phyloP scores from a whole-genome alignment of 2,113 vertebrate genomes.

The Solea solea region DNA sequence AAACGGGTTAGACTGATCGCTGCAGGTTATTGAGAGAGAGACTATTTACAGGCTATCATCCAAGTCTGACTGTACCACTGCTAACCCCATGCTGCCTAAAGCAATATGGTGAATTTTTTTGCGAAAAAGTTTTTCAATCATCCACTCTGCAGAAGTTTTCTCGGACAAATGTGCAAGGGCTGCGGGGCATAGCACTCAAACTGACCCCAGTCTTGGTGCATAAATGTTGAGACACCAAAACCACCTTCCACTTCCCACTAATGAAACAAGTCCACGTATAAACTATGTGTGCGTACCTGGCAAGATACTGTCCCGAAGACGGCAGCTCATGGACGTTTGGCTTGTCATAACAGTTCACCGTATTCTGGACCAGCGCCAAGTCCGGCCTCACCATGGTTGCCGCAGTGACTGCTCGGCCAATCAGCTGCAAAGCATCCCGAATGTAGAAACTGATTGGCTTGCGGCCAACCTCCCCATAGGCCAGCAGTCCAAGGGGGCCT shows the following conservation, averaged over 20 bases:
- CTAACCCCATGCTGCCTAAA: conserved; percentile 1
- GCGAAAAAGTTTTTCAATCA: conserved; percentile 7
- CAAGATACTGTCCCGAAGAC: conserved; percentile 83
- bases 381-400: conserved; percentile 78
- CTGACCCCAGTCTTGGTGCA: neutral
- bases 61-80: neutral
- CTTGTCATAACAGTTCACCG: conserved; percentile 82
- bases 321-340: conserved; percentile 59
- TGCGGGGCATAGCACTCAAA: neutral
- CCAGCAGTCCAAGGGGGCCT: conserved; percentile 88
- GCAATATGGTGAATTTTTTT: conserved; percentile 5
- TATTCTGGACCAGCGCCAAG: conserved; percentile 78
- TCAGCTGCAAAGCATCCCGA: conserved; percentile 85
- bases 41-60: conserved; percentile 6
- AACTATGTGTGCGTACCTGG: conserved; percentile 68
- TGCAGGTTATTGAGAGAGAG: conserved; percentile 12
- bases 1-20: neutral
- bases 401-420: conserved; percentile 80
- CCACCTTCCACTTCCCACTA: neutral
- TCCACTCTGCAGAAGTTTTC: conserved; percentile 1
- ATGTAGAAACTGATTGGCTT: conserved; percentile 88
- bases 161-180: conserved; percentile 17
- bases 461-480: conserved; percentile 86
- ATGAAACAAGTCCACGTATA: neutral
- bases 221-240: neutral